Base-by-base conservation (phyloP, 2,113 vertebrate genomes). In the Seriola dumerili region DNA sequence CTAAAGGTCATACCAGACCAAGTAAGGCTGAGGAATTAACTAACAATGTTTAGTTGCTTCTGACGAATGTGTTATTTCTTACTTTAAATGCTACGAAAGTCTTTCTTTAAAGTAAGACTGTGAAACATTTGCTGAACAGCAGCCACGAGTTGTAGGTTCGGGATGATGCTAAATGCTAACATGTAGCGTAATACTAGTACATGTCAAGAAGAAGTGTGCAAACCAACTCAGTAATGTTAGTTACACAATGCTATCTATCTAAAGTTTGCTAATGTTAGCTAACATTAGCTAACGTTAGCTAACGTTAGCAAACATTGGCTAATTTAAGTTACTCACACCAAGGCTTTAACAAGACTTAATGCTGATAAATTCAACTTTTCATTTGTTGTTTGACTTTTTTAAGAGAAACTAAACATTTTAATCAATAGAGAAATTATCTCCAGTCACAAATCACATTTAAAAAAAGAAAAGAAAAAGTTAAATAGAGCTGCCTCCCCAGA, bases 91-190 rank as follows among this genome's bases (percentile, higher is more conserved):
- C n/a, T 3, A 50, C 7, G 34, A 48, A 1, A 12, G n/a, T 12
- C 16, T 54, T 3, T n/a, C 50, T 54, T 64, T 80, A 76, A 79
- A 78, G 38, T 61, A 68, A 67, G 63, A 40, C 12, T 5, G 36
- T 48, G 17, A 8, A 16, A 19, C 2, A 8, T 52, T 52, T 34
- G 29, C 14, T 32, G 13, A 32, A 17, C 58, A 61, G 29, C 29
- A 16, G 29, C 59, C 29, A 19, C 1, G 36, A 62, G 16, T 21
- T 19, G 29, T 36, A 62, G 10, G 36, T 36, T 36, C 3, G 19
- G 32, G 32, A 29, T 32, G 32, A 16, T 36, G 29, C 14, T 17
- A 59, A 32, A 32, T 17, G 58, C 58, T 34, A 34, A 59, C 29
- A 32, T 62, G 5, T 21, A 62, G 16, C 21, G 0, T 62, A 62